phyloP scores from a whole-genome alignment of 2,113 vertebrate species.

The Xenopus borealis region DNA sequence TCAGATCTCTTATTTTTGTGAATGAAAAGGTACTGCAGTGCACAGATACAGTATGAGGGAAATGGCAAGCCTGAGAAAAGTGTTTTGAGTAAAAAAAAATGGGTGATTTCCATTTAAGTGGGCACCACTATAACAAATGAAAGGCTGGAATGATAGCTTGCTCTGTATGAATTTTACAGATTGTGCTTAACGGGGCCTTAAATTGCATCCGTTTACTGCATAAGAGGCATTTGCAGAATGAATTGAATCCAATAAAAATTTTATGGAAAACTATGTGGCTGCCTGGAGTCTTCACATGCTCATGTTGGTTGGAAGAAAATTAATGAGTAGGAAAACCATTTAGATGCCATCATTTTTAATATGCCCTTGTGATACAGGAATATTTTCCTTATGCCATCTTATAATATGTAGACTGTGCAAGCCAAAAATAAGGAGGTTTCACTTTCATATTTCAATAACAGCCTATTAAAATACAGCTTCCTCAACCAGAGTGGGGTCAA shows the following conservation, averaged over 20 bases:
- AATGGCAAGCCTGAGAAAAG: too few relatives aligned
- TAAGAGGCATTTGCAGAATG: slow-evolving; percentile 57
- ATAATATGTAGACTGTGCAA: not conserved
- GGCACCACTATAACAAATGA: slow-evolving; percentile 48
- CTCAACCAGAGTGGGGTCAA: too few relatives aligned
- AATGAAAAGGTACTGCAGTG: too few relatives aligned
- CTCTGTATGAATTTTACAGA: slow-evolving; percentile 52
- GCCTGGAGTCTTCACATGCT: slow-evolving; percentile 48
- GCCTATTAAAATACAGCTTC: too few relatives aligned
- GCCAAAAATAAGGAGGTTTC: not conserved
- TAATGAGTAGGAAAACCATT: slow-evolving; percentile 53
- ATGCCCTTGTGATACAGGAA: slow-evolving; percentile 12
- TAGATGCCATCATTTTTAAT: slow-evolving; percentile 51
- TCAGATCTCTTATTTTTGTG: too few relatives aligned
- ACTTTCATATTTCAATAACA: slow-evolving; percentile 16
- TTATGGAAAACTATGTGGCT: slow-evolving; percentile 51
- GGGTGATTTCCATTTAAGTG: slow-evolving; percentile 42
- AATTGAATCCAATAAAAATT: slow-evolving; percentile 61
- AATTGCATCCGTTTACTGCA: slow-evolving; percentile 65
- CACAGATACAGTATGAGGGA: too few relatives aligned
- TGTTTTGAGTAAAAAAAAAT: too few relatives aligned
- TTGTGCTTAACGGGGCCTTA: slow-evolving; percentile 63
- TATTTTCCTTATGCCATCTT: slow-evolving; percentile 23
- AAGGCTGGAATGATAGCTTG: slow-evolving; percentile 49
- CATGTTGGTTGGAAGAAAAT: slow-evolving; percentile 49